These are phyloP conservation scores for Cebus imitator DNA, from an alignment of 2,113 vertebrate species.

Conservation along the genomic window DNA sequence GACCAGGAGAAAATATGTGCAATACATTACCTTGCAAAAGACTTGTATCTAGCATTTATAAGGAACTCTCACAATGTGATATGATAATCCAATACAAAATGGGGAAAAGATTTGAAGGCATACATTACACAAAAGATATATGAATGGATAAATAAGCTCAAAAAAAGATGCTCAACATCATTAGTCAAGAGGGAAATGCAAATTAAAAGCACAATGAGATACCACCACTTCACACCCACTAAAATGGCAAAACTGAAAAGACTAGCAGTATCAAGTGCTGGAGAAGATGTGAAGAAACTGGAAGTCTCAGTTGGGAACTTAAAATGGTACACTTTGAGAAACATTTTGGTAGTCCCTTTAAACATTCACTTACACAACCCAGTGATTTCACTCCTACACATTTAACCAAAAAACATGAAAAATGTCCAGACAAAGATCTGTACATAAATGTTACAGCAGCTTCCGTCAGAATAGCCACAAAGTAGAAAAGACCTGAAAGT, in stretches of 20 bases:
- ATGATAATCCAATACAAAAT: not conserved
- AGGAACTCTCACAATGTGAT: not conserved
- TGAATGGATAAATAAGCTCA: not conserved
- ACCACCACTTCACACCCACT: not conserved
- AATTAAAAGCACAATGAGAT: not conserved
- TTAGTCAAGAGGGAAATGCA: not conserved
- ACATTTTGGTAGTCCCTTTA: not conserved
- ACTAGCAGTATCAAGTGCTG: not conserved
- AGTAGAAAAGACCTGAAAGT: not conserved
- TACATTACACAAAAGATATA: not conserved
- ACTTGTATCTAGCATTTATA: not conserved
- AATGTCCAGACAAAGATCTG: not conserved
- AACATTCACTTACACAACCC: not conserved
- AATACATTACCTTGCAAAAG: not conserved
- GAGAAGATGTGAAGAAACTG: not conserved
- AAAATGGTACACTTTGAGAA: not conserved
- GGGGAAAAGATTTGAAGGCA: not conserved
- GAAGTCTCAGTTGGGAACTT: not conserved
- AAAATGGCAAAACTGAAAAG: not conserved
- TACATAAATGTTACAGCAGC: not conserved
- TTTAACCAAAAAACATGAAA: not conserved
- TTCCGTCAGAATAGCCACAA: not conserved
- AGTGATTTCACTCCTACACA: not conserved
- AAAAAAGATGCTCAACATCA: not conserved
- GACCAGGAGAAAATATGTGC: not conserved